Conservation (phyloP, 2,797 vertebrate species). For the Gymnoscopelus braueri region DNA sequence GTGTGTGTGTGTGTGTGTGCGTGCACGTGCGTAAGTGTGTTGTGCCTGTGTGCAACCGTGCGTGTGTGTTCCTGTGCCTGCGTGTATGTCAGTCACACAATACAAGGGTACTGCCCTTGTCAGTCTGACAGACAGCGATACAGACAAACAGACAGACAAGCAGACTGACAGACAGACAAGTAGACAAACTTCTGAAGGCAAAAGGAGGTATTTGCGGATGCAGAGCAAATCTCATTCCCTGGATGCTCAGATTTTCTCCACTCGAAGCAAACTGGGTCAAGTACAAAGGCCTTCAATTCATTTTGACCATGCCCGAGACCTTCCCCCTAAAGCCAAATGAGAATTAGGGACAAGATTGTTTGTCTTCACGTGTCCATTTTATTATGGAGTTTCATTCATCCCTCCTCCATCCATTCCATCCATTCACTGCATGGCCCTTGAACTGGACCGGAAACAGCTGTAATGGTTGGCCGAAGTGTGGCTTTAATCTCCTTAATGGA, state of each 20-base stretch:
- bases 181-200: too few relatives aligned
- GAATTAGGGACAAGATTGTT: conserved; percentile 25
- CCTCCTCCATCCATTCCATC: background rate
- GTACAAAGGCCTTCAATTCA: conserved; percentile 21
- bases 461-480: background rate
- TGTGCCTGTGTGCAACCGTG: too few relatives aligned
- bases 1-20: too few relatives aligned
- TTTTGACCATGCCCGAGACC: conserved; percentile 5
- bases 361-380: conserved; percentile 22
- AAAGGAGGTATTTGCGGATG: conserved; percentile 29
- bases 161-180: background rate
- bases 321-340: conserved; percentile 14
- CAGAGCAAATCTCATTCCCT: conserved; percentile 9
- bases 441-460: conserved; percentile 5
- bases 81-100: too few relatives aligned
- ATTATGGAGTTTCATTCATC: conserved; percentile 23
- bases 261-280: conserved; percentile 47
- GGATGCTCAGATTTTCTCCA: conserved; percentile 21
- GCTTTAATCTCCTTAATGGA: conserved; percentile 9
- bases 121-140: background rate
- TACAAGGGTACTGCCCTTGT: too few relatives aligned
- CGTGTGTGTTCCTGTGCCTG: too few relatives aligned
- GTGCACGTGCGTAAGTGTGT: too few relatives aligned
- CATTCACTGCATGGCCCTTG: background rate
- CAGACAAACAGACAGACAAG: background rate